phyloP scores from a whole-genome alignment of 1,140 invertebrate species.

The Drosophila jambulina region DNA sequence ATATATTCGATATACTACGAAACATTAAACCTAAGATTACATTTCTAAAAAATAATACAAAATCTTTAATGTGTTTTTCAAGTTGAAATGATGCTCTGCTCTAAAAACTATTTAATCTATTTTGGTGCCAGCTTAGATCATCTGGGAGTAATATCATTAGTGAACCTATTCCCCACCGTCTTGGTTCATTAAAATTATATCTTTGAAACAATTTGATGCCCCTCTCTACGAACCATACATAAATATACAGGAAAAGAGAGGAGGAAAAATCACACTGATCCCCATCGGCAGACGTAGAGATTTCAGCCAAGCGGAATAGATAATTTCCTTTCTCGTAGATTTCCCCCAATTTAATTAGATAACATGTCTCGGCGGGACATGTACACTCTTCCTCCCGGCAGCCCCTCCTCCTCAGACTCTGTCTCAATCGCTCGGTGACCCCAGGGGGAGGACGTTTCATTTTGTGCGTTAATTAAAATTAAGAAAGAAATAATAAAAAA shows the following conservation, averaged over 20 bases:
- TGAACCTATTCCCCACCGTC: slow-evolving; percentile 3
- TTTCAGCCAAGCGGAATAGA: slow-evolving; percentile 15
- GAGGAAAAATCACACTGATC: slow-evolving; percentile 7
- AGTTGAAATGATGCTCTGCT: not conserved
- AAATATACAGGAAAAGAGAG: not conserved
- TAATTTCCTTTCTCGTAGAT: slow-evolving; percentile 21
- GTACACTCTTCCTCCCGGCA: slow-evolving; percentile 2
- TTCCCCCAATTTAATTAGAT: slow-evolving; percentile 64
- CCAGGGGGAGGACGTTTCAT: slow-evolving; percentile 26
- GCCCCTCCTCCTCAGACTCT: not conserved
- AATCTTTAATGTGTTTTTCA: not conserved
- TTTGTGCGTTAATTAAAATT: slow-evolving; percentile 77
- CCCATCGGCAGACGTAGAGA: slow-evolving; percentile 16
- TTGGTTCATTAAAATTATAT: slow-evolving; percentile 18
- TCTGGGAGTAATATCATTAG: slow-evolving; percentile 12
- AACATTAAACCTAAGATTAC: not conserved
- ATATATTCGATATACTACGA: not conserved
- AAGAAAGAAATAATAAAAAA: slow-evolving; percentile 48
- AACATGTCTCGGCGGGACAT: slow-evolving; percentile 54
- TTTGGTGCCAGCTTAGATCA: slow-evolving; percentile 10
- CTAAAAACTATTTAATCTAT: not conserved
- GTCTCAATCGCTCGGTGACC: slow-evolving; percentile 7
- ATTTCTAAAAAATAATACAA: not conserved
- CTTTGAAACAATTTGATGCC: not conserved
- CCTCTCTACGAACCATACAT: not conserved